Evolutionary conservation across 2,888 invertebrate species (phyloP).

Genomic region (Thyatira batis): DNA sequence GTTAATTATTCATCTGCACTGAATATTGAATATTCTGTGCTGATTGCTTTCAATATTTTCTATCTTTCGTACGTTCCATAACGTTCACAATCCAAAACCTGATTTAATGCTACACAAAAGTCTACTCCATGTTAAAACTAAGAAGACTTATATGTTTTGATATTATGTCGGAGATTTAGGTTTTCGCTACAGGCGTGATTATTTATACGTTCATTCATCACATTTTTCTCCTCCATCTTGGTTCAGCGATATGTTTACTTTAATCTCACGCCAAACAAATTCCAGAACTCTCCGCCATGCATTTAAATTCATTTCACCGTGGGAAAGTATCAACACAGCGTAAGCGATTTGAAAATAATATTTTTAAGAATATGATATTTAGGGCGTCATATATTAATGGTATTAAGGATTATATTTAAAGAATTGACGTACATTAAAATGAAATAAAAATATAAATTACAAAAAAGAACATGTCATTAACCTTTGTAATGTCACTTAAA

Average conservation of each 20-base stretch:
- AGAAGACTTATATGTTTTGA: conserved; percentile 24
- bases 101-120: conserved; percentile 8
- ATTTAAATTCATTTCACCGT: conserved; percentile 30
- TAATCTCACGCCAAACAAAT: conserved; percentile 24
- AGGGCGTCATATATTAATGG: not conserved
- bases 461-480: too few relatives aligned
- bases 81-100: not conserved
- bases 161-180: conserved; percentile 53
- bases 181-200: conserved; percentile 46
- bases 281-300: conserved; percentile 20
- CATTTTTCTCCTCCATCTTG: conserved; percentile 46
- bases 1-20: conserved; percentile 40
- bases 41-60: conserved; percentile 19
- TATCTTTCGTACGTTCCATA: conserved; percentile 7
- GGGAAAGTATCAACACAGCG: conserved; percentile 18
- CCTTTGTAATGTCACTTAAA: too few relatives aligned
- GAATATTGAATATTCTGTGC: conserved; percentile 26
- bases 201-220: conserved; percentile 65
- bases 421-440: too few relatives aligned
- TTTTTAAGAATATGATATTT: not conserved
- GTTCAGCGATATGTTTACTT: conserved; percentile 36
- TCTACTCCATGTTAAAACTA: conserved; percentile 7
- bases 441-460: too few relatives aligned
- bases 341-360: not conserved
- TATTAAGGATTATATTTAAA: too few relatives aligned